Evolutionary conservation across 2,113 vertebrate species (phyloP).

Genomic region (Mustelus asterias): DNA sequence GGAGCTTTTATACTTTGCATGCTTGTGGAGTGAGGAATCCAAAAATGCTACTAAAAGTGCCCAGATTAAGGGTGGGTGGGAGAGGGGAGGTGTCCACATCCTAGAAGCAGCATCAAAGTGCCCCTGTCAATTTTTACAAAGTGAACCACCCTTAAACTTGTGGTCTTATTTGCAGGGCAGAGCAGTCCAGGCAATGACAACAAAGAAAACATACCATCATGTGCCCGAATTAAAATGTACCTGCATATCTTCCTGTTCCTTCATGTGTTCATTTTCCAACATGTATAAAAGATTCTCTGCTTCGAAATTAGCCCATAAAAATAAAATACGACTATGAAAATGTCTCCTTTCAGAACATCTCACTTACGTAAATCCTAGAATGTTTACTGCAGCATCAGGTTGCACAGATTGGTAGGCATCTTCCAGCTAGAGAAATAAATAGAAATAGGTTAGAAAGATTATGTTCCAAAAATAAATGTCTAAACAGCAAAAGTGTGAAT

Average conservation of each 20-base stretch:
- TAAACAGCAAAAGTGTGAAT: too few species aligned
- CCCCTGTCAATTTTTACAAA: not conserved
- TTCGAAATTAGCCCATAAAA: not conserved
- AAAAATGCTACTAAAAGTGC: too few species aligned
- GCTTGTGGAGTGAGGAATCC: too few species aligned
- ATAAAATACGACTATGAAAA: not conserved
- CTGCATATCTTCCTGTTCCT: not conserved
- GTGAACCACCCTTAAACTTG: not conserved
- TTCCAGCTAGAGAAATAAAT: not conserved
- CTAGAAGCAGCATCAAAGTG: too few species aligned
- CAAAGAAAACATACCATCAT: not conserved
- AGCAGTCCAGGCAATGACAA: not conserved
- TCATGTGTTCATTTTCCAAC: not conserved
- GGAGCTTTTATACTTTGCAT: too few species aligned
- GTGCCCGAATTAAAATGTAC: not conserved
- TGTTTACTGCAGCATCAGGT: not conserved
- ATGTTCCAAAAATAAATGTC: not conserved
- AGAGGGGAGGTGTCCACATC: too few species aligned
- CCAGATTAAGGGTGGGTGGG: too few species aligned
- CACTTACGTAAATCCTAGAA: conserved; percentile 20
- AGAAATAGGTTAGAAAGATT: not conserved
- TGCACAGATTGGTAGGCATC: not conserved
- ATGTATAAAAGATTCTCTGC: not conserved
- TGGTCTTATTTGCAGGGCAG: not conserved
- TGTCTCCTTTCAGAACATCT: not conserved